Percentiles rank a stretch among this genome's conserved stretches.
Evolutionary conservation across 2,113 vertebrate species (phyloP).

Genomic region (Actinemys pallida): DNA sequence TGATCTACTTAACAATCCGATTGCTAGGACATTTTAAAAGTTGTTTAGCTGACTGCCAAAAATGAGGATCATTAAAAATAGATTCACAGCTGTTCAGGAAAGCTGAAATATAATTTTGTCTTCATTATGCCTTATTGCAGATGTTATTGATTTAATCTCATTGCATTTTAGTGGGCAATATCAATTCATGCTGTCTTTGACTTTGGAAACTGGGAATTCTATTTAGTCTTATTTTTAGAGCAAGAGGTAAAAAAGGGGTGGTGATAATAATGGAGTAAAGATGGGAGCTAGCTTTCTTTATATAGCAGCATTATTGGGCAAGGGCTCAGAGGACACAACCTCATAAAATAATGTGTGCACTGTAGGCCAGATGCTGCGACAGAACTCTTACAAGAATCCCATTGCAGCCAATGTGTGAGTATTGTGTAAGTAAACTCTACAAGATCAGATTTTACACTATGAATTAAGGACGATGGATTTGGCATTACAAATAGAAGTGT

Average conservation of each 20-base stretch:
- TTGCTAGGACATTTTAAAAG: conserved; percentile 83
- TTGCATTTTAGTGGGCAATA: conserved; percentile 76
- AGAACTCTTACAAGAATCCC: not conserved
- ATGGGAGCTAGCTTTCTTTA: conserved; percentile 1
- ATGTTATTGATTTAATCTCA: conserved; percentile 86
- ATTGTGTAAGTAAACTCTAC: not conserved
- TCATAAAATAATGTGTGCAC: not conserved
- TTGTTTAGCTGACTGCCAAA: conserved; percentile 87
- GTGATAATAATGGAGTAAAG: conserved; percentile 24
- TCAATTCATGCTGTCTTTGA: conserved; percentile 76
- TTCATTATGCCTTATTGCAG: conserved; percentile 88
- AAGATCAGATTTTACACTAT: not conserved
- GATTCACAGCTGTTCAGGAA: conserved; percentile 85
- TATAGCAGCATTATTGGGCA: not conserved
- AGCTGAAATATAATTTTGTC: conserved; percentile 85
- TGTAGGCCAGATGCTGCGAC: not conserved
- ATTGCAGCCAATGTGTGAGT: not conserved
- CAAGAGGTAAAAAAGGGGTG: not conserved
- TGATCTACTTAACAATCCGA: conserved; percentile 85
- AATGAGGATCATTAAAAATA: conserved; percentile 87
- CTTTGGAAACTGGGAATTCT: conserved; percentile 73
- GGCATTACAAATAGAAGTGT: not conserved
- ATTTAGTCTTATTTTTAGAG: conserved; percentile 68
- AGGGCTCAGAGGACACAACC: conserved; percentile 1
- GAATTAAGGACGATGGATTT: not conserved